Evolutionary conservation across 2,888 invertebrate species (phyloP), one percentile per base, ranked within the genome.

Genomic region (Troilus luridus): DNA sequence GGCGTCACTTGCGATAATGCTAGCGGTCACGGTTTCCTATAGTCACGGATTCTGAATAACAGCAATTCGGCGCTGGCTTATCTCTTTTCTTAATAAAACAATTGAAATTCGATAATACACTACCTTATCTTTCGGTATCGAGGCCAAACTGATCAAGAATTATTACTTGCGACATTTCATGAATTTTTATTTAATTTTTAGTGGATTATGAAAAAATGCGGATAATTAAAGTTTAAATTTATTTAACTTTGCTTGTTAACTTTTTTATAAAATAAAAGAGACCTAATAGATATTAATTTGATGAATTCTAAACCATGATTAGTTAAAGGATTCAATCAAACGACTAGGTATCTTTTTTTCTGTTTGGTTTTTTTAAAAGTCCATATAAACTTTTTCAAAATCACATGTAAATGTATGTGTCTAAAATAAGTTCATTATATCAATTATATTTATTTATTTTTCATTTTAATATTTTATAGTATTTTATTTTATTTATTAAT

Each of bases 21-120:
- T 67, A 8, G 21, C 27, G 27, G 24, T 77, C 72, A 77, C 12
- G 72, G 72, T 41, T 77, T 17, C 17, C 19, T 77, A 7, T 0
- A 77, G 72, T 77, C 72, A 77, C 72, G 72, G 72, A 77, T 27
- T 41, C 17, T 77, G 72, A 41, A 77, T 77, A 77, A 77, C 27
- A 41, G 41, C 72, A 77, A 77, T 77, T 77, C 72, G 0, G 17
- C 11, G 27, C 17, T 19, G 7, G 27, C 27, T 77, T 77, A 77
- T 77, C 72, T 41, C 24, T 72, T 72, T 27, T 14, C 8, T 72
- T 27, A 72, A 27, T 72, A 72, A 12, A 5, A 41, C 72, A 14
- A 77, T 41, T 27, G 17, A 5, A 24, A 77, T 11, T 77, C 17
- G 41, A 77, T 77, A 17, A 41, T 77, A 24, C 27, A 7, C 17